Conservation (phyloP, 2,797 vertebrate species). For the Chiroxiphia lanceolata region DNA sequence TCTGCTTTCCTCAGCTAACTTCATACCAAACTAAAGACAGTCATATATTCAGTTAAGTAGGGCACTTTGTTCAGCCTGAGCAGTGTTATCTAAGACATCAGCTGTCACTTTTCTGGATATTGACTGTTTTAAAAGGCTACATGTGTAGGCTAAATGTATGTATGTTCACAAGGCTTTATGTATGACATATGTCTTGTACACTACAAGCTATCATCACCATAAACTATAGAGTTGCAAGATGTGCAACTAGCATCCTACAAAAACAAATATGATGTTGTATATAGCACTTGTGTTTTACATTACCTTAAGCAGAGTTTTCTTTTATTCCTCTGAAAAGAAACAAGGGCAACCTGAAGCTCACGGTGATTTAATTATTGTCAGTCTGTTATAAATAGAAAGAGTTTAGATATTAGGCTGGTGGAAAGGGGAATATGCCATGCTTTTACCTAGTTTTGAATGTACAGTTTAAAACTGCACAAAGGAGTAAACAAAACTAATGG, state of each 20-base stretch:
- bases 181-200: background rate
- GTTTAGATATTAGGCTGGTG: background rate
- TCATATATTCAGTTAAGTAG: background rate
- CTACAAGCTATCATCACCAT: background rate
- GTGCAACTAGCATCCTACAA: background rate
- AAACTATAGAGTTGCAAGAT: background rate
- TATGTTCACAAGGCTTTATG: background rate
- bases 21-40: background rate
- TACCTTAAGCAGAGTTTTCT: background rate
- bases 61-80: background rate
- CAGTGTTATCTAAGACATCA: slow-evolving; percentile 21
- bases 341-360: background rate
- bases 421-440: background rate
- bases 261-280: background rate
- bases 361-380: background rate
- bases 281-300: background rate
- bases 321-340: background rate
- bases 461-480: background rate
- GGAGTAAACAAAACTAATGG: background rate
- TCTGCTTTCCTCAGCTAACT: background rate
- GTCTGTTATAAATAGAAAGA: background rate
- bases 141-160: background rate
- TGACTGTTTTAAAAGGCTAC: background rate
- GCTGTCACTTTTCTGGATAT: background rate
- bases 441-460: background rate